Base-by-base conservation (phyloP, 2,113 vertebrate species). In the Uropsilus gracilis region DNA sequence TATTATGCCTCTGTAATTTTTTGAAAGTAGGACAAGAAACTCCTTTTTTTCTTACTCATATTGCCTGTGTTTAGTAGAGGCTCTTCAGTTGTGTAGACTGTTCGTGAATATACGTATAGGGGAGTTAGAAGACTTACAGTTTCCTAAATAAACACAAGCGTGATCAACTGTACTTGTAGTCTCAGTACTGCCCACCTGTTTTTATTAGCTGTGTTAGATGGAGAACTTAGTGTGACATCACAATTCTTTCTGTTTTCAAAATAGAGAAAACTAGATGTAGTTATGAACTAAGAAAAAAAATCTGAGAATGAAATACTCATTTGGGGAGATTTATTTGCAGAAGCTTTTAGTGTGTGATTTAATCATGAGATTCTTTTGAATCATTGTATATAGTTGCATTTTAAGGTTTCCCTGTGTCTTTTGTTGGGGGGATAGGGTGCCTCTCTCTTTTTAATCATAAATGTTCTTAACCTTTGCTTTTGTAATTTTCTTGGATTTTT, bases 1-100 rank as follows among this genome's bases (percentile, higher is more conserved):
- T 86, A 32, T 3, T 69, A 32, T 46, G 96, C 77, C 82, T 95
- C 84, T 95, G 75, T 30, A 89, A 0, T 96, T 92, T 96, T 88
- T 73, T 42, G 61, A 87, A 93, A 94, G 2, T 3, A 53, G 90
- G 78, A 63, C 48, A 78, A 86, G 73, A 92, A 95, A 57, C 8
- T 32, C 11, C 20, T 17, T 37, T 73, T 55, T 88, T 92, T 39
- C 32, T 4, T 90, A 6, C 32, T 96, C 76, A 63, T 64, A 8
- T 24, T 92, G 28, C 32, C 34, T 71, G 2, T 83, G 16, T 82
- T 30, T 76, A 53, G 48, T 4, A 63, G 66, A 86, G 50, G 32
- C 68, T 92, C 4, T 57, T 92, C 73, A 83, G 53, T 37, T 90
- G 1, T 73, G 3, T 50, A 42, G 16, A 76, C 24, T 42, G 22